Conservation (phyloP, 1,140 invertebrate genomes). For the Nymphalis io region DNA sequence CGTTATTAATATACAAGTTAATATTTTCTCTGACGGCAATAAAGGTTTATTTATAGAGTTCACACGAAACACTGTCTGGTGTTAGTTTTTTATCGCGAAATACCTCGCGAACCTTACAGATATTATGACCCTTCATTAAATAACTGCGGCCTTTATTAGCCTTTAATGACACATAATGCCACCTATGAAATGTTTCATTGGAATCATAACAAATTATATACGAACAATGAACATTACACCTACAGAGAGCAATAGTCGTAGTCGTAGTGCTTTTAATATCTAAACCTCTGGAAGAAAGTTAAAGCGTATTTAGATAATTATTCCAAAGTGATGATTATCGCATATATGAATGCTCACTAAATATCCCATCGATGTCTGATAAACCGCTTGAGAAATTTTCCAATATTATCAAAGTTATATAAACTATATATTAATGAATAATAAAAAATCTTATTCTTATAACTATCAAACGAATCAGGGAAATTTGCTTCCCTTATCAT, state of each 20-base stretch:
- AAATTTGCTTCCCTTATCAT: no score
- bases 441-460: no score
- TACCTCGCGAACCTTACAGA: background rate
- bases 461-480: no score
- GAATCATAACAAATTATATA: constrained; percentile 8
- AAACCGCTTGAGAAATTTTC: no score
- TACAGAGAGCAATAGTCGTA: background rate
- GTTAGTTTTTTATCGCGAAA: constrained; percentile 1
- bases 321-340: no score
- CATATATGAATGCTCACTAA: no score
- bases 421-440: no score
- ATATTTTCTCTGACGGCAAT: background rate
- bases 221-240: constrained; percentile 3
- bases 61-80: background rate
- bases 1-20: background rate
- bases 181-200: constrained; percentile 10
- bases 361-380: no score
- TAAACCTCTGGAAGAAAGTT: no score
- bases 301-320: no score
- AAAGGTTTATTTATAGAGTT: constrained; percentile 15
- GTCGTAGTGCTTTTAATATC: no score
- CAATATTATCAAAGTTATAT: no score
- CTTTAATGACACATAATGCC: constrained; percentile 9
- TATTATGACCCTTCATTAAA: constrained; percentile 4
- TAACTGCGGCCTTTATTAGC: background rate